Evolutionary conservation across 2,797 vertebrate species (phyloP), one percentile per base, ranked within the genome.

Genomic region (Sarcoramphus papa): DNA sequence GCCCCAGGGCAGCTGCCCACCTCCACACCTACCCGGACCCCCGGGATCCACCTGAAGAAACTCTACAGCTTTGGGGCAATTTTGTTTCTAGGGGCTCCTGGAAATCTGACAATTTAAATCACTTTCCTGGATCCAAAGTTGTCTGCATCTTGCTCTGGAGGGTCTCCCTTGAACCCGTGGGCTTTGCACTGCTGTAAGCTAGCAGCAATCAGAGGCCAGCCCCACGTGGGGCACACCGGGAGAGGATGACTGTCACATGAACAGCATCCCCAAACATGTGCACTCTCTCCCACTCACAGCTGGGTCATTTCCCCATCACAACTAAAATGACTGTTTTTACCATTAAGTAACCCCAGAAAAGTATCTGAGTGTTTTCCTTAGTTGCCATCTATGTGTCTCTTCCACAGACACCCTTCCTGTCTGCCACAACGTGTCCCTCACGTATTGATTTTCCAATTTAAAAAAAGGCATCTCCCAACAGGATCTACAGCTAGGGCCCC

Each of bases 221-320:
- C 37, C 22, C 37, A 51, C 1, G 1, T 6, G 33, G 62, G 25
- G 21, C 40, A 53, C 35, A 31, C 16, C 2, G 1, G n/a, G 45
- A 84, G 21, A 74, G 35, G 25, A 37, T 80, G 72, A 76, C n/a
- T 48, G 68, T 67, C 73, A 74, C 69, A 41, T 24, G 53, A 88
- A 28, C 0, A 2, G 43, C 9, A 3, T n/a, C 40, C 41, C n/a
- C 57, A 90, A 54, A 73, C 40, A 53, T 0, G 2, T 11, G 31
- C 27, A 19, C 40, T 50, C 27, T n/a, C 47, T 79, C 63, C 59
- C 41, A 60, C 28, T 68, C 73, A 88, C 48, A 74, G 56, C 24
- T 12, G 40, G 35, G 64, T 82, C 48, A 40, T 85, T 90, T 88
- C 48, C 45, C 64, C n/a, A 53, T 31, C 3, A 2, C 23, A 80